phyloP scores from a whole-genome alignment of 2,113 vertebrate species.

The Petromus typicus region DNA sequence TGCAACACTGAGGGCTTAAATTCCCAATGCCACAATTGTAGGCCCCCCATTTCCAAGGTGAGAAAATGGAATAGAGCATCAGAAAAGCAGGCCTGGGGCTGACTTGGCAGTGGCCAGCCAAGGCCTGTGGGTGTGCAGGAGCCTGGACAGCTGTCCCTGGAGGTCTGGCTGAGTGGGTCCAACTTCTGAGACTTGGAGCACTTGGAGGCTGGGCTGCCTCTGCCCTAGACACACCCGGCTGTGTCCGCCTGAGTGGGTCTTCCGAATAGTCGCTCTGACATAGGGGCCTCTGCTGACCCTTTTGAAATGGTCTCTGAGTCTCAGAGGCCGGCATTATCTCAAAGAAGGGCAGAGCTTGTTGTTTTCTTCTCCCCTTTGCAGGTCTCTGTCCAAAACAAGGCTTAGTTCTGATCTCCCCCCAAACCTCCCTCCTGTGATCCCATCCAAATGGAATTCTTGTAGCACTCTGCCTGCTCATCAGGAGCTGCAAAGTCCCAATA shows the following conservation, averaged over 20 bases:
- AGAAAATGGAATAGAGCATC: background rate
- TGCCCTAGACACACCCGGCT: background rate
- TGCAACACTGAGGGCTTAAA: slow-evolving; percentile 40
- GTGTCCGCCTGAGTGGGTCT: background rate
- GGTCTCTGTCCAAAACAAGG: background rate
- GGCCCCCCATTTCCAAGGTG: background rate
- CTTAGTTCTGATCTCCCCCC: background rate
- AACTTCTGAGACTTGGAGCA: background rate
- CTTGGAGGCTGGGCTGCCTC: background rate
- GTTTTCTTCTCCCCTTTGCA: background rate
- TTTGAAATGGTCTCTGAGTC: background rate
- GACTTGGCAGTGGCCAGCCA: background rate
- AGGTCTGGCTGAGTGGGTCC: accelerated
- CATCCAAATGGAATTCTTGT: accelerated
- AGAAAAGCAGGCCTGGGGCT: background rate
- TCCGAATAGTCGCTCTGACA: background rate
- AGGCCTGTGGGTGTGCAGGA: accelerated
- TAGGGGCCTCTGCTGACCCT: background rate
- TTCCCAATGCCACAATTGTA: background rate
- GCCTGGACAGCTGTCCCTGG: background rate
- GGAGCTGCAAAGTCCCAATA: background rate
- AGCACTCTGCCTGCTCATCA: background rate
- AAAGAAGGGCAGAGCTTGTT: background rate
- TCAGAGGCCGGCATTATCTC: background rate
- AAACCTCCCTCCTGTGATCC: background rate